A percentile compares a stretch with the other conserved stretches of the same genome.
Conservation (phyloP, 2,113 vertebrate genomes). For the Lathamus discolor region DNA sequence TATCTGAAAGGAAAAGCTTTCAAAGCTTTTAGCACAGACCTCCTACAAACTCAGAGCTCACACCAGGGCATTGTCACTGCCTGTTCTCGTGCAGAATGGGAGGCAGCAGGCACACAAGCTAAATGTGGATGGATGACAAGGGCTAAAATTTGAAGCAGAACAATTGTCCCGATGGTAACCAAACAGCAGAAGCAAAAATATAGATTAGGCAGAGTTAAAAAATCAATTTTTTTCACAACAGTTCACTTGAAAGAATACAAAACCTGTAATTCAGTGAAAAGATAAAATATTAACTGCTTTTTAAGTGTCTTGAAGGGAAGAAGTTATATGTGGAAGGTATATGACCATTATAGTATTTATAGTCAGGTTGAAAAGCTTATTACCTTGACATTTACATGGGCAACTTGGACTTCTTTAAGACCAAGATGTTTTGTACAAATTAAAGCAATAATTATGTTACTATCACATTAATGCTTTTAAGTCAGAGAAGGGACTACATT, state of each 20-base stretch:
- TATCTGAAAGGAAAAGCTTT: not conserved
- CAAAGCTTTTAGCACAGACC: not conserved
- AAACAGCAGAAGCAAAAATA: not conserved
- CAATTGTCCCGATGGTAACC: not conserved
- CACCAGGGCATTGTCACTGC: not conserved
- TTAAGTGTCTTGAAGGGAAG: not conserved
- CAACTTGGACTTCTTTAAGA: not conserved
- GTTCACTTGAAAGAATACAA: not conserved
- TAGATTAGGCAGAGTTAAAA: not conserved
- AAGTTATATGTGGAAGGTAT: not conserved
- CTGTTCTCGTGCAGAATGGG: rapidly evolving
- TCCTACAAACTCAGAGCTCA: not conserved
- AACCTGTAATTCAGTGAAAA: not conserved
- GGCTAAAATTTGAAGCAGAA: not conserved
- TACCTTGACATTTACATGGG: not conserved
- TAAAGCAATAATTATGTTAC: not conserved
- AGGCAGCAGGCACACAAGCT: not conserved
- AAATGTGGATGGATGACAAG: not conserved
- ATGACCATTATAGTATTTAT: not conserved
- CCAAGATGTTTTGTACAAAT: not conserved
- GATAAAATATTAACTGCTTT: not conserved
- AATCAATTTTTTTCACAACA: not conserved
- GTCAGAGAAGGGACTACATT: not conserved
- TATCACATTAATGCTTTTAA: not conserved
- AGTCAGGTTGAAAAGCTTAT: not conserved